Evolutionary conservation across 2,888 invertebrate genomes (phyloP), one percentile per base, ranked within the genome.

Genomic region (Calameuta pallipes): DNA sequence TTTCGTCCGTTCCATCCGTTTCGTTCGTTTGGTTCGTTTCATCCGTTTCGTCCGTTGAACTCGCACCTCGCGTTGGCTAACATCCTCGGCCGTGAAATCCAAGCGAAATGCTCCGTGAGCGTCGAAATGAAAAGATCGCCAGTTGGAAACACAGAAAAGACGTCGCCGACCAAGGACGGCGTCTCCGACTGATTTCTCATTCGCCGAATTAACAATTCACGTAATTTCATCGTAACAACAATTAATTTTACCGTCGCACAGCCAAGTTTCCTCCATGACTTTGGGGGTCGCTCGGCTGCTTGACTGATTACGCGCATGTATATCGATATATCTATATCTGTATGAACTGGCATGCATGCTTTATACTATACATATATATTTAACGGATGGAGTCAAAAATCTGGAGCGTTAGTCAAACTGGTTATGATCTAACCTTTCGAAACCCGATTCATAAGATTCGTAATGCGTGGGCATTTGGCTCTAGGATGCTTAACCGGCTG

Each of bases 71-170:
- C 34, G 37, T 75, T 75, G 68, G 15, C 36, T 68, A 78, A 76
- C 74, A 75, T 76, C 76, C 76, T 71, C 76, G 79, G 74, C 79
- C 79, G 73, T 79, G 79, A 79, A 79, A 79, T 76, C 35, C 31
- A 36, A 35, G 73, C 33, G 73, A 69, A 23, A 31, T 4, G 70
- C 11, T 68, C 41, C 15, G 15, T 0, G 41, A 41, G 41, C 6
- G 6, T 41, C 2, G 15, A 0, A 15, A 15, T 41, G 1, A 15
- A 41, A 56, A 23, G 0, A 56, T 23, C 23, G 56, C 23, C 41
- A 41, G 41, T 41, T 15, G 41, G 4, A 41, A 41, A 15, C 15
- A 6, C 15, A 15, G 6, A 1, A 41, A 2, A 41, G 41, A 6
- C 41, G 41, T 1, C 41, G 41, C 4, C 15, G 12, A 12, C 3